Evolutionary conservation across 2,113 vertebrate genomes (phyloP).

Genomic region (Triplophysa siluroides): DNA sequence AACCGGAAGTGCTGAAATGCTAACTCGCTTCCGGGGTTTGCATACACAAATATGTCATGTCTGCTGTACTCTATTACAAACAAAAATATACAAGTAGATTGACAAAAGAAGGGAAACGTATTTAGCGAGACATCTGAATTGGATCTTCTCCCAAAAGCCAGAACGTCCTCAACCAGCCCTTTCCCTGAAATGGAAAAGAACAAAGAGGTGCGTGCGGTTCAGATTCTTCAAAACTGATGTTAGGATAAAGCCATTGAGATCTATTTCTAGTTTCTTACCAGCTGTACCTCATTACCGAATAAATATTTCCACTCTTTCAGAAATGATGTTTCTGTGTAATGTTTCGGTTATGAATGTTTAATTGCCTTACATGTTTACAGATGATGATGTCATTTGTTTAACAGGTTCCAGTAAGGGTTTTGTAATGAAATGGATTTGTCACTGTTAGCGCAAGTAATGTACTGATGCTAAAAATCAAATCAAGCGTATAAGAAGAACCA

Average conservation of each 20-base stretch:
- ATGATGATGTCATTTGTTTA: constrained; percentile 26
- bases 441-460: neutral
- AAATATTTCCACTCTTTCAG: constrained; percentile 8
- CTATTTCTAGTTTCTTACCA: constrained; percentile 41
- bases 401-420: neutral
- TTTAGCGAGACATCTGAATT: neutral
- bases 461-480: neutral
- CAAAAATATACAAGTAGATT: too few relatives aligned
- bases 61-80: too few relatives aligned
- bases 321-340: constrained; percentile 14
- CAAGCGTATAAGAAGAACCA: neutral
- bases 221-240: constrained; percentile 6
- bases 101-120: neutral
- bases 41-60: too few relatives aligned
- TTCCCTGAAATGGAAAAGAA: constrained; percentile 50
- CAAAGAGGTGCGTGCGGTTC: neutral
- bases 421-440: constrained; percentile 2
- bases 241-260: constrained; percentile 8
- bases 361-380: neutral
- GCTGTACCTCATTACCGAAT: constrained; percentile 25
- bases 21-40: too few relatives aligned
- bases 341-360: neutral
- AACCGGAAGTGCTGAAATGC: too few relatives aligned
- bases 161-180: constrained; percentile 57
- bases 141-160: constrained; percentile 60